Base-by-base conservation (phyloP, 2,113 vertebrate species). In the Himantopus leucocephalus region DNA sequence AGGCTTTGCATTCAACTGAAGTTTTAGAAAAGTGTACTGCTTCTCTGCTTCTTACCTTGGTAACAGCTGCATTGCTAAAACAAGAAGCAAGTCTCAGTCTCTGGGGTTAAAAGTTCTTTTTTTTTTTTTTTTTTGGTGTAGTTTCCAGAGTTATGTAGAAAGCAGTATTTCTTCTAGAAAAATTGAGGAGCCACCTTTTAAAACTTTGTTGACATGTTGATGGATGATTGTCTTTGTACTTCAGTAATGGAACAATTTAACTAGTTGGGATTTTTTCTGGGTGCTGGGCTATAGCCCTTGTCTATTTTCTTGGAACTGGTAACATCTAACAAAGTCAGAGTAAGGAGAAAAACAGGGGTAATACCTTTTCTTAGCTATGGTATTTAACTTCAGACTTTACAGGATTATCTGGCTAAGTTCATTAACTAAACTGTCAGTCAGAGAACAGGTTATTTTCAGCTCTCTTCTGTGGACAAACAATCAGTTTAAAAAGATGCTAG, bases 161-260 rank as follows among this genome's bases (percentile, higher is more conserved):
- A 70, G n/a, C 15, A 30, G 48, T 83, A 2, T 70, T 90, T 68
- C 59, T 96, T 37, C 73, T 47, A 47, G 52, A 56, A 79, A 85
- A 85, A 63, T 68, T 30, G 34, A 85, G 47, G 29, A 94, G 19
- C 29, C 37, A 41, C 50, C 10, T 87, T 81, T 75, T 72, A 85
- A 93, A 89, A 75, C 79, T 93, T 74, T 47, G 53, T 70, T 47
- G 93, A 84, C 56, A 26, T 73, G 56, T 41, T 94, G 91, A 39
- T 92, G 85, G 87, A 94, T 93, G 92, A 72, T 68, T 91, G 88
- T 39, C 45, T 93, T 92, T 92, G 63, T 34, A 52, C 63, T 85
- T 50, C 53, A 56, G 53, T 95, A 94, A 88, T 41, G 85, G 87
- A 92, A 87, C 45, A 75, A 85, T 58, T 71, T 9, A 9, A 73